Evolutionary conservation across 2,888 invertebrate species (phyloP).

Genomic region (Nycteola revayana): DNA sequence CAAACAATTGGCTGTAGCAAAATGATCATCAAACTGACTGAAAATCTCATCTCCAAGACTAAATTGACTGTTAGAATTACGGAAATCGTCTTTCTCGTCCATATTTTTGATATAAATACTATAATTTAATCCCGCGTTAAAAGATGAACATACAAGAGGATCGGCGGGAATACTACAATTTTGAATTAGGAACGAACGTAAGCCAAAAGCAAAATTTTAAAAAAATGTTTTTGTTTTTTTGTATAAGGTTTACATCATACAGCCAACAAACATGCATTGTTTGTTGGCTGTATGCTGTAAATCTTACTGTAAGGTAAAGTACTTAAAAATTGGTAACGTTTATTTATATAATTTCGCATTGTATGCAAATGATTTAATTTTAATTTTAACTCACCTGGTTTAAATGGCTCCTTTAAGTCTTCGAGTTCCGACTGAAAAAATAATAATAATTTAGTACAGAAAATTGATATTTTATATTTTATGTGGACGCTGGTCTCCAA

Average conservation of each 20-base stretch:
- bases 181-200: conserved; percentile 17
- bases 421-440: conserved; percentile 65
- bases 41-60: conserved; percentile 40
- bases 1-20: conserved; percentile 33
- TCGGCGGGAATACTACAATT: conserved; percentile 28
- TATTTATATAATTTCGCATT: too few species aligned
- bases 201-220: too few species aligned
- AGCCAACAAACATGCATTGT: too few species aligned
- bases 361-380: conserved; percentile 1
- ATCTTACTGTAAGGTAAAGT: too few species aligned
- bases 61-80: conserved; percentile 27
- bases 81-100: conserved; percentile 30
- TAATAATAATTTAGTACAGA: conserved; percentile 12
- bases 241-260: too few species aligned
- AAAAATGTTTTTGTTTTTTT: too few species aligned
- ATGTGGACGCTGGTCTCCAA: too few species aligned
- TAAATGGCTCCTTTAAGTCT: conserved; percentile 66
- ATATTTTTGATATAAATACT: too few species aligned
- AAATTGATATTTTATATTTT: not conserved
- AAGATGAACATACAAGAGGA: not conserved
- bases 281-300: too few species aligned
- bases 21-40: conserved; percentile 49
- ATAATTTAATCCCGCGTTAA: too few species aligned
- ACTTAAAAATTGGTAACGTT: too few species aligned
- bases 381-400: conserved; percentile 50